Base-by-base conservation (phyloP, 2,113 vertebrate species). In the Tonatia bakeri region DNA sequence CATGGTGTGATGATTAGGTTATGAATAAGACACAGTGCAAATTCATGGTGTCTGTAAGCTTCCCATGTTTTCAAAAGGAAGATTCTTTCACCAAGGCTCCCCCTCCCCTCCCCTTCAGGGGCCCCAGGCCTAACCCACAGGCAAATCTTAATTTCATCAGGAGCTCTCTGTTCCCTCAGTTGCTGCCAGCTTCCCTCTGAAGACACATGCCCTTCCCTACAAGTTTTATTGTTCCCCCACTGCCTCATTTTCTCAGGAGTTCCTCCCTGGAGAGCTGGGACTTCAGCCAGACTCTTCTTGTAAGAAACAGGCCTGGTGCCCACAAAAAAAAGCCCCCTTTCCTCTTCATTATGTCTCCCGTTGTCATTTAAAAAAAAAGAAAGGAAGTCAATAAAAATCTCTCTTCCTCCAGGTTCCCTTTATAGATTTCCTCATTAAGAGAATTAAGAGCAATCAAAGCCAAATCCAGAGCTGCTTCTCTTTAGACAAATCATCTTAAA, bases 381-480 rank as follows among this genome's bases (percentile, higher is more conserved):
- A 90, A 90, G 73, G 94, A 88, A 96, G 85, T 91, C 82, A 97
- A 96, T 97, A 97, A 98, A 97, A 70, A 96, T 98, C 88, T 97
- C 95, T 95, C 96, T 97, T 95, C 89, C 47, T 98, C 73, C 38
- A 52, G 50, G 67, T 96, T 94, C 93, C 88, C 85, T 94, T 98
- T 98, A 96, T 97, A 98, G 95, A 96, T 96, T 97, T 96, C 97
- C 94, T 98, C 73, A 56, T 98, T 98, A 98, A 94, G 97, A 97
- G 96, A 97, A 96, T 98, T 97, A 98, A 98, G 96, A 98, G 90
- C 98, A 98, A 97, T 98, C 97, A 98, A 98, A 98, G 86, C 88
- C 87, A 97, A 97, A 96, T 95, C 92, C 93, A 97, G 96, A 97
- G 97, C 97, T 98, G 98, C 95, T 98, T 98, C 97, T 96, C 97